Conservation (phyloP, 2,113 vertebrate species). For the Leptobrachium leishanense region DNA sequence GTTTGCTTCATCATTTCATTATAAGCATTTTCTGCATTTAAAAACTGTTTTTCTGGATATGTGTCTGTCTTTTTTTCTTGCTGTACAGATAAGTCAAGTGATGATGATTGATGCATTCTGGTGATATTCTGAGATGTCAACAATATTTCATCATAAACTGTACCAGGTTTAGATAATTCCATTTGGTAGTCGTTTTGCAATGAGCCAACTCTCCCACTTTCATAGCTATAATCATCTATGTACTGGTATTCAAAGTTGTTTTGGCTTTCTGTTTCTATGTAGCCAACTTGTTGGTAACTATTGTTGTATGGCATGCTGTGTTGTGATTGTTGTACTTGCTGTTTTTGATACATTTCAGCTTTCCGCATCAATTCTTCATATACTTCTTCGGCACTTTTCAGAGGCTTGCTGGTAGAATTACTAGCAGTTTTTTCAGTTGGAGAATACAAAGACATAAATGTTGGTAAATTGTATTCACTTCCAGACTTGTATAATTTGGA, state of each 20-base stretch:
- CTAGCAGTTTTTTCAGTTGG: slow-evolving; percentile 81
- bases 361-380: slow-evolving; percentile 99
- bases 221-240: slow-evolving; percentile 73
- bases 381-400: slow-evolving; percentile 96
- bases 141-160: slow-evolving; percentile 86
- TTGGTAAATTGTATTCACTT: slow-evolving; percentile 94
- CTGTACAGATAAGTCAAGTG: slow-evolving; percentile 64
- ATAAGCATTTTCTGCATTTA: slow-evolving; percentile 78
- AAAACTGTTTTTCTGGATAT: slow-evolving; percentile 78
- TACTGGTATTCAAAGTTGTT: slow-evolving; percentile 73
- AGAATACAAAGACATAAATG: slow-evolving; percentile 96
- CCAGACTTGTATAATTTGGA: slow-evolving; percentile 92
- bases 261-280: slow-evolving; percentile 60
- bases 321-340: slow-evolving; percentile 74
- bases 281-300: slow-evolving; percentile 66
- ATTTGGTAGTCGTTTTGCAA: slow-evolving; percentile 70
- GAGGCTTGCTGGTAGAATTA: slow-evolving; percentile 77
- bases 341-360: slow-evolving; percentile 90
- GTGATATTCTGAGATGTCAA: slow-evolving; percentile 76
- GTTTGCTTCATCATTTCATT: slow-evolving; percentile 72
- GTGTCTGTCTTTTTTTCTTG: slow-evolving; percentile 58
- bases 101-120: slow-evolving; percentile 73
- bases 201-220: slow-evolving; percentile 12
- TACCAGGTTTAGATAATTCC: slow-evolving; percentile 65
- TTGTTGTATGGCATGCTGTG: slow-evolving; percentile 64